phyloP scores from a whole-genome alignment of 2,888 invertebrate species.

The Phasia obesa region DNA sequence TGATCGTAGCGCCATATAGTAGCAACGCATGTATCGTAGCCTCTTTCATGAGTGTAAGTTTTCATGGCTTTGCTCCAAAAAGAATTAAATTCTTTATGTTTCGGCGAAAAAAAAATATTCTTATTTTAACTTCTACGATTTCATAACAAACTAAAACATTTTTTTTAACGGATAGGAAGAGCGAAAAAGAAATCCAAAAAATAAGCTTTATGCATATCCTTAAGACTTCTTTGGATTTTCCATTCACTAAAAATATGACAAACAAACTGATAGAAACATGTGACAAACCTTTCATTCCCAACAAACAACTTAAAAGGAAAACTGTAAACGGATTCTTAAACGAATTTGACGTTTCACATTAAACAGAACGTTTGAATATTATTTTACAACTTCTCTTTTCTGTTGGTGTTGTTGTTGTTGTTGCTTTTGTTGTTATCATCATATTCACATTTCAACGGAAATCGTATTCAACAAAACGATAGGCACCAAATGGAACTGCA shows the following conservation, averaged over 20 bases:
- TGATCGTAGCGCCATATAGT: too few relatives aligned
- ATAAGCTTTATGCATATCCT: slow-evolving; percentile 35
- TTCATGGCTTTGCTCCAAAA: too few relatives aligned
- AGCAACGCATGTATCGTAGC: too few relatives aligned
- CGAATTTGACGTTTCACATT: slow-evolving; percentile 39
- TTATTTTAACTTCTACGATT: not conserved
- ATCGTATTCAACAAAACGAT: slow-evolving; percentile 23
- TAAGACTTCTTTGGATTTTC: slow-evolving; percentile 4
- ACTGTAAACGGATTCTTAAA: slow-evolving; percentile 24
- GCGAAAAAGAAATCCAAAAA: slow-evolving; percentile 14
- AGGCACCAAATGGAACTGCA: not conserved
- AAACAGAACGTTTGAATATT: slow-evolving; percentile 26
- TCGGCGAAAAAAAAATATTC: not conserved
- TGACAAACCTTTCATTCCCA: slow-evolving; percentile 20
- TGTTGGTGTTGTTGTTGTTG: too few relatives aligned
- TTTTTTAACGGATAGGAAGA: slow-evolving; percentile 31
- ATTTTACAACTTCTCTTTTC: not conserved
- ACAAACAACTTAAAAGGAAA: slow-evolving; percentile 17
- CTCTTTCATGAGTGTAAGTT: too few relatives aligned
- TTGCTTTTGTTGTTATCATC: slow-evolving; percentile 1
- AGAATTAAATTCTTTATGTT: too few relatives aligned
- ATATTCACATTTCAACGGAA: slow-evolving; percentile 33
- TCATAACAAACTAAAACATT: not conserved
- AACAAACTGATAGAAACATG: not conserved
- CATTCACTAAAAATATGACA: not conserved